Conservation (phyloP, 2,797 vertebrate genomes). For the Pempheris klunzingeri region DNA sequence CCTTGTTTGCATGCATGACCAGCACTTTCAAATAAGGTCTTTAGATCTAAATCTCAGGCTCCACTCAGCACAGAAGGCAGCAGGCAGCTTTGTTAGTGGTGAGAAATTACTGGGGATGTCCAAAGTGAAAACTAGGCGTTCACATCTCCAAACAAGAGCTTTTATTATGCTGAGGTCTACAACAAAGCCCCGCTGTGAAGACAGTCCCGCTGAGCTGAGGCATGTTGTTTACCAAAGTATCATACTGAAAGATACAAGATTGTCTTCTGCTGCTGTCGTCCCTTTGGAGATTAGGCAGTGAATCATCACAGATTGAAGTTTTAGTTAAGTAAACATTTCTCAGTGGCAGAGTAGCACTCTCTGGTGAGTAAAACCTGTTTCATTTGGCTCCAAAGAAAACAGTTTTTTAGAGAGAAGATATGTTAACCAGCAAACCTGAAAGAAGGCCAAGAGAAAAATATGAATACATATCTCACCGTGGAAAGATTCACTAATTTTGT, state of each 20-base stretch:
- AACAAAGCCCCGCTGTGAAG: constrained; percentile 52
- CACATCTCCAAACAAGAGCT: constrained; percentile 73
- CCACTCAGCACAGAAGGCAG: constrained; percentile 69
- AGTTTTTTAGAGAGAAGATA: constrained; percentile 21
- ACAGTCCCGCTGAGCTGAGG: constrained; percentile 56
- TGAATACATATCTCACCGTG: not conserved
- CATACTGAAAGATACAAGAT: constrained; percentile 52
- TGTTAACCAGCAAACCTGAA: not conserved
- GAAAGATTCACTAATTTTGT: not conserved
- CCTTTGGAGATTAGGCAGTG: constrained; percentile 56
- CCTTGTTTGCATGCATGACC: constrained; percentile 83
- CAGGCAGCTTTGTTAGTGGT: constrained; percentile 77
- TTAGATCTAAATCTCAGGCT: constrained; percentile 82
- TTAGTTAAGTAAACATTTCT: constrained; percentile 58
- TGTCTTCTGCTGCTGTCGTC: constrained; percentile 49
- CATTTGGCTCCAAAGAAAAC: constrained; percentile 11
- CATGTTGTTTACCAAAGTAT: constrained; percentile 67
- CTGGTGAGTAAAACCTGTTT: constrained; percentile 20
- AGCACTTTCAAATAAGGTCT: constrained; percentile 81
- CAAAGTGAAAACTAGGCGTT: constrained; percentile 72
- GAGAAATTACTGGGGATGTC: constrained; percentile 79
- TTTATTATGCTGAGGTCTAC: constrained; percentile 79
- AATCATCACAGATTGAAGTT: constrained; percentile 59
- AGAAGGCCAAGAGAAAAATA: not conserved
- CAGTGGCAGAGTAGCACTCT: constrained; percentile 31